These are phyloP conservation scores for Tenthredo mesomela DNA, from an alignment of 2,888 invertebrate genomes.

Conservation along the genomic window DNA sequence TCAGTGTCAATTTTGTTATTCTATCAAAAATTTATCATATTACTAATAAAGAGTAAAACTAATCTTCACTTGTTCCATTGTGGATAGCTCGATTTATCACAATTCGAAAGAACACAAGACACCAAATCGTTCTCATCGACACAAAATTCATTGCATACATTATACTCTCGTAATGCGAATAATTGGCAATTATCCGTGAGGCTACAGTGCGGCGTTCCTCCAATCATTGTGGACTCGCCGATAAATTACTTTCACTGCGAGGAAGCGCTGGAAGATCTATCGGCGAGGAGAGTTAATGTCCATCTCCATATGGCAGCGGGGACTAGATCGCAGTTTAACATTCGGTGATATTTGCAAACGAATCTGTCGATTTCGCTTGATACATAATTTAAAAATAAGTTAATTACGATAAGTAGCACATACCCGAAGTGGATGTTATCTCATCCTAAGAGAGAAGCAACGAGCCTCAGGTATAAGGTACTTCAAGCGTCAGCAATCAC, in stretches of 20 bases:
- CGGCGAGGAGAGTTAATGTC: not conserved
- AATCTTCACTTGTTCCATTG: not conserved
- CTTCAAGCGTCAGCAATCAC: not conserved
- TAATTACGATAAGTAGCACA: not conserved
- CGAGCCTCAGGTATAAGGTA: not conserved
- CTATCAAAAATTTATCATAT: not conserved
- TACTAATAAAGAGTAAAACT: not conserved
- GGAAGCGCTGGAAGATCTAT: not conserved
- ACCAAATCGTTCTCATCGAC: not conserved
- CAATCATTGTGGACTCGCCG: not conserved
- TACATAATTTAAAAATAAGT: not conserved
- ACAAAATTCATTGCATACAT: not conserved
- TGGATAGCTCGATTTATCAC: not conserved
- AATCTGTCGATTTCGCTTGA: not conserved
- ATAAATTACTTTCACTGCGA: not conserved
- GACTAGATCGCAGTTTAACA: not conserved
- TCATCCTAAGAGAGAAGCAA: not conserved
- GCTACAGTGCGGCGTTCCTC: not conserved
- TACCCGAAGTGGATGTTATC: not conserved
- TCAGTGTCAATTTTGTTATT: not conserved
- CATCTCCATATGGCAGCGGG: not conserved
- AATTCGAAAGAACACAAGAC: not conserved
- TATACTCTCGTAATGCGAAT: not conserved
- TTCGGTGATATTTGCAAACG: not conserved
- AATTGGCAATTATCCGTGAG: not conserved